Base-by-base conservation (phyloP, 2,888 invertebrate genomes). In the Selenia dentaria region DNA sequence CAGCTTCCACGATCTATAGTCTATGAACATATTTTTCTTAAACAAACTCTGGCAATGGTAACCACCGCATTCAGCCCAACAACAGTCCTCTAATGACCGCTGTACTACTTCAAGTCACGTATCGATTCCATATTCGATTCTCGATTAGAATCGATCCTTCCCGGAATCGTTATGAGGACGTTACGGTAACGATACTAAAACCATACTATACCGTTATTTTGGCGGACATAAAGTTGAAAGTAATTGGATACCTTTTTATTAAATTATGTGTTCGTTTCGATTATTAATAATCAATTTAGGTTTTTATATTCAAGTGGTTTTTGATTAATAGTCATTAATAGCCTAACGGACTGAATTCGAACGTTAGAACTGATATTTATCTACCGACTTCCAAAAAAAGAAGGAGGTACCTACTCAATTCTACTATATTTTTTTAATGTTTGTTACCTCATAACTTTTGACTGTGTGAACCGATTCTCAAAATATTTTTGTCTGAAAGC, bases 71-170 rank as follows among this genome's bases (percentile, higher is more conserved):
- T 34, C 35, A 29, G 13, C 36, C 12, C 5, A 29, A 54, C 47
- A 48, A 51, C 46, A 35, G 31, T 31, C 38, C 43, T 39, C 38
- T 52, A 53, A 51, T 54, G 44, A 42, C 32, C 47, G 32, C 33
- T 42, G 51, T 46, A 47, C 38, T 33, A 51, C 45, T 46, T 34
- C 51, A 27, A 51, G 54, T 49, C 58, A 55, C 49, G 58, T 55
- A 51, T 51, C 52, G 56, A 56, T 45, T 45, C 56, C 54, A 52
- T 57, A 59, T 57, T 57, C 53, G 51, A 49, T 33, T 49, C 46
- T 48, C 57, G 57, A 54, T 58, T 58, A 55, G 49, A 53, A 53
- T 55, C 55, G 59, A 57, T 49, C 44, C 53, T 59, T 59, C 59
- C 51, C 55, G 54, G 59, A 61, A 61, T 51, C 57, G 44, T 55